These are phyloP conservation scores for Hirtodrosophila confusa DNA, from an alignment of 2,888 invertebrate species.

Conservation along the genomic window DNA sequence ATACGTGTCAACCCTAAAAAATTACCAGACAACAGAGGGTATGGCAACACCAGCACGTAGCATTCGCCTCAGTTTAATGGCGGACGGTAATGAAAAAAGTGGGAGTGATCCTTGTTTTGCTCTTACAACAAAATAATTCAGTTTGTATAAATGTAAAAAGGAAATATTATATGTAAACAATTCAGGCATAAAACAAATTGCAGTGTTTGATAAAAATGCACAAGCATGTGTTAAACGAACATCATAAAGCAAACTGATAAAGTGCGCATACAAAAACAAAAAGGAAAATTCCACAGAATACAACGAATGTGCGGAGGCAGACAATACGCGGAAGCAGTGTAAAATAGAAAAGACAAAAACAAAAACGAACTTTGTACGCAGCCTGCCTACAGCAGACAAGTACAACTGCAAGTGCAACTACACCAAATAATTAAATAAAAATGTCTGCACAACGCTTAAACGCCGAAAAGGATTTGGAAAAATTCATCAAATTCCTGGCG, in stretches of 20 bases:
- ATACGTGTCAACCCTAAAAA: slow-evolving; percentile 25
- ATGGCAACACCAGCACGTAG: slow-evolving; percentile 50
- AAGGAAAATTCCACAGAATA: slow-evolving; percentile 46
- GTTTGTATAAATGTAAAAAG: slow-evolving; percentile 11
- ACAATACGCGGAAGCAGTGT: slow-evolving; percentile 63
- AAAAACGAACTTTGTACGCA: slow-evolving; percentile 69
- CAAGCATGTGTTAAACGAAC: slow-evolving; percentile 24
- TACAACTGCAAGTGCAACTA: slow-evolving; percentile 13
- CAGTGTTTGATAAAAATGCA: slow-evolving; percentile 49
- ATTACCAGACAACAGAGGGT: slow-evolving; percentile 19
- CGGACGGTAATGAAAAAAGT: slow-evolving; percentile 60
- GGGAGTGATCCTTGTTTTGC: slow-evolving; percentile 62
- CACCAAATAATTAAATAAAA: slow-evolving; percentile 34
- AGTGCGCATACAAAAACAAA: slow-evolving; percentile 43
- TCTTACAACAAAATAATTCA: slow-evolving; percentile 27
- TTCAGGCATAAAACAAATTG: slow-evolving; percentile 34
- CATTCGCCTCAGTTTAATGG: slow-evolving; percentile 54
- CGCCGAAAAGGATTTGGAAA: slow-evolving; percentile 92
- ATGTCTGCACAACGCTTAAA: slow-evolving; percentile 82
- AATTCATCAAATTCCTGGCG: slow-evolving; percentile 94
- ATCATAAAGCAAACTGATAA: slow-evolving; percentile 25
- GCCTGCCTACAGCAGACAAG: slow-evolving; percentile 12
- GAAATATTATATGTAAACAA: slow-evolving; percentile 2
- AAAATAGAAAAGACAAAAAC: slow-evolving; percentile 47
- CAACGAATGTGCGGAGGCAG: slow-evolving; percentile 35